Base-by-base conservation (phyloP, 2,113 vertebrate genomes). In the Periophthalmodon schlosseri region DNA sequence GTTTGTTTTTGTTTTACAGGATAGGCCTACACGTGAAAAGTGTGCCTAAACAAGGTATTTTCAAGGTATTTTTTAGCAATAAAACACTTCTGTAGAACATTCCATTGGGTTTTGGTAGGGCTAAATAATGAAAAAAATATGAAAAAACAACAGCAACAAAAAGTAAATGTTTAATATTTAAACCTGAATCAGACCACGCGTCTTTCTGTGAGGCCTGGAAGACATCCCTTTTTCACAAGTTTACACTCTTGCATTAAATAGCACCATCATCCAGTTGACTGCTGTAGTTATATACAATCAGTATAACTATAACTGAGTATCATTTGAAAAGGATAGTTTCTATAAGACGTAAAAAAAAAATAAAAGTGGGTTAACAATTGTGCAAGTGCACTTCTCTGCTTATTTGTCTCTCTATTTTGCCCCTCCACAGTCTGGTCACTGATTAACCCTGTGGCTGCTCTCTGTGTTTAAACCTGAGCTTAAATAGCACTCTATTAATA, bases 401-500 rank as follows among this genome's bases (percentile, higher is more conserved):
- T 84, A 81, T 66, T 79, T 74, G 47, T 28, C n/a, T 52, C 66
- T 84, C 58, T 78, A 86, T 58, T 72, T 28, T 9, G 86, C 82
- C 61, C 80, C 69, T 76, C 68, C 70, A 78, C 80, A 82, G 58
- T 68, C 67, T 44, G 73, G 84, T 85, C 74, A 86, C 89, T 91
- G 76, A 91, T 92, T 93, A 91, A 91, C 88, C 72, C 39, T 64
- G 56, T 75, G 78, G 80, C 76, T 80, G 83, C 79, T 80, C 79
- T 79, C 78, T 78, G 90, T 91, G 87, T 88, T 87, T 90, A 90
- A 91, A 88, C 85, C 78, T 74, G 73, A 74, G 80, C 82, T 89
- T 91, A 88, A 91, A 91, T 89, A 83, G 84, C 84, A 86, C 88
- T 89, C 72, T 80, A 87, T 91, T 90, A 88, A 90, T 92, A 91